phyloP scores from a whole-genome alignment of 64 coral and sea anemone genomes.

The Platygyra sinensis region DNA sequence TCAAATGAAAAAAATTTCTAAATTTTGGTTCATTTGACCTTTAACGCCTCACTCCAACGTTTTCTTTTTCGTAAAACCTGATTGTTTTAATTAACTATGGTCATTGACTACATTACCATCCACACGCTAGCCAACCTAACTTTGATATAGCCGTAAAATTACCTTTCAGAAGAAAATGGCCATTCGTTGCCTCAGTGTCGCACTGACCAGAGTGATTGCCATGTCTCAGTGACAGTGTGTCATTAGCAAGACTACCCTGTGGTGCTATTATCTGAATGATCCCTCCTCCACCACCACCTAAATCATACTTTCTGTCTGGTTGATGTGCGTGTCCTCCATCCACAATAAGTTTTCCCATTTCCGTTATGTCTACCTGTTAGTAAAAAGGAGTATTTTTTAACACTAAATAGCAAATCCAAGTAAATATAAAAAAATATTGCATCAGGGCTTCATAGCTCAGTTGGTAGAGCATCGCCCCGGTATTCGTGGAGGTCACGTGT shows the following conservation, averaged over 20 bases:
- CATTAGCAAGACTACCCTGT: not conserved
- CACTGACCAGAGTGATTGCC: not conserved
- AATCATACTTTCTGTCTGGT: fast-evolving
- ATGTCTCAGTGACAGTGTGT: slow-evolving; percentile 8
- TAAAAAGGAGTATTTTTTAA: not conserved
- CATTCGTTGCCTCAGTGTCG: not conserved
- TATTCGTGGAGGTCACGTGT: no score
- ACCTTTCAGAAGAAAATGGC: not conserved
- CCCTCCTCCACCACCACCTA: slow-evolving; percentile 32
- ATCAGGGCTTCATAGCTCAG: no score
- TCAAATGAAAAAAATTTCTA: no score
- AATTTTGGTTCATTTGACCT: no score
- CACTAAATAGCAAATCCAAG: not conserved
- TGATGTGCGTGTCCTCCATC: not conserved
- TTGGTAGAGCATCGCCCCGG: no score
- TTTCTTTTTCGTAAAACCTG: no score
- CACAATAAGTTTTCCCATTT: slow-evolving; percentile 1
- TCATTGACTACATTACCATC: no score
- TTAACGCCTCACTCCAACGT: no score
- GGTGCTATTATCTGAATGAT: slow-evolving; percentile 48
- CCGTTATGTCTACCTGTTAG: not conserved
- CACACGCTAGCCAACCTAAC: no score
- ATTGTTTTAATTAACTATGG: no score
- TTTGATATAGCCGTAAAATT: not conserved
- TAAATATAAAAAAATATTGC: no score